Percentiles rank a stretch among this genome's conserved stretches.
Evolutionary conservation across 2,113 vertebrate species (phyloP).

Genomic region (Leptobrachium ailaonicum): DNA sequence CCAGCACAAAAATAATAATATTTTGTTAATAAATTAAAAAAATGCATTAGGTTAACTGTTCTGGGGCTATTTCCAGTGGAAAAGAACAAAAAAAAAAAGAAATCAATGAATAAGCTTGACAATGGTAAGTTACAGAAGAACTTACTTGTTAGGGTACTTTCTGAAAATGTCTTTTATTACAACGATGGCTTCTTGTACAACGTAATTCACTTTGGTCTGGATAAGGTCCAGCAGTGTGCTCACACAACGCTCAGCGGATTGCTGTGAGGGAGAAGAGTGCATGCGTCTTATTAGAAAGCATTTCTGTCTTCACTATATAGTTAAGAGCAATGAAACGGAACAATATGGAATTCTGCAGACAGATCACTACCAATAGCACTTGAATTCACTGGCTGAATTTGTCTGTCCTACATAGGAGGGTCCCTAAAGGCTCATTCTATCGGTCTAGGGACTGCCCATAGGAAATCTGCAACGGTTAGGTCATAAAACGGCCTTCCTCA

Average conservation of each 20-base stretch:
- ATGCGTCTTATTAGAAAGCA: background rate
- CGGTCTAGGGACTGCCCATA: no score
- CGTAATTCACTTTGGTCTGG: conserved; percentile 97
- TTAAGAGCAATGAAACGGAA: no score
- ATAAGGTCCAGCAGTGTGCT: conserved; percentile 95
- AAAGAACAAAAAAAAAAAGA: no score
- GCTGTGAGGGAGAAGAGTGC: conserved; percentile 62
- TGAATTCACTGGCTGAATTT: no score
- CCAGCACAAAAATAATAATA: background rate
- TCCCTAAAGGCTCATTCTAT: no score
- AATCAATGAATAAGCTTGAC: no score
- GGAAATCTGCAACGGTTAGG: no score
- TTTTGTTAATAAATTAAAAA: background rate
- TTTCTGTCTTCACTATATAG: background rate
- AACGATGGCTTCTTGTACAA: conserved; percentile 97
- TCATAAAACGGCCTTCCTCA: no score
- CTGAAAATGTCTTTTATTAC: conserved; percentile 99
- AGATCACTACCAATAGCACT: no score
- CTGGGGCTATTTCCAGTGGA: no score
- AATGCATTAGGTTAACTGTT: background rate
- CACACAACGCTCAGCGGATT: conserved; percentile 95
- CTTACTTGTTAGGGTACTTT: conserved; percentile 98
- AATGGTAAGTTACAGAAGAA: conserved; percentile 16
- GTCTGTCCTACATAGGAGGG: no score
- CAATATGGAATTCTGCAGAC: no score